Conservation (phyloP, 2,888 invertebrate genomes). For the Andrena flavipes region DNA sequence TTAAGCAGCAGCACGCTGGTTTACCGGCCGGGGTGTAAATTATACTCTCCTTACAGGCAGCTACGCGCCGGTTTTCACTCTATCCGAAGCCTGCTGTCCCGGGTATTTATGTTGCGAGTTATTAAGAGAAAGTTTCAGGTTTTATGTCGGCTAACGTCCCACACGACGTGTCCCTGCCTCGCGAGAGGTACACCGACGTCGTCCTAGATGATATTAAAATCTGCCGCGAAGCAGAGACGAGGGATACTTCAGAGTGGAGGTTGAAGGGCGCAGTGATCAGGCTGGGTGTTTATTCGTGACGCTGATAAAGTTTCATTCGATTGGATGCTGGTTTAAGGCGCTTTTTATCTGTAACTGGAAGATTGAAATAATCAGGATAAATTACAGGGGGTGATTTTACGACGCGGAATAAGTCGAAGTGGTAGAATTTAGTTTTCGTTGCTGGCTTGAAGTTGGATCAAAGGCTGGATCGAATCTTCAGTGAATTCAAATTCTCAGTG, state of each 20-base stretch:
- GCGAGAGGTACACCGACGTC: constrained; percentile 46
- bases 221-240: neutral
- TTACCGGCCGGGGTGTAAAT: constrained; percentile 66
- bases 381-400: neutral
- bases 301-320: neutral
- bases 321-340: neutral
- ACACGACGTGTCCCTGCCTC: constrained; percentile 48
- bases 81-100: constrained; percentile 49
- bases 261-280: neutral
- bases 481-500: neutral
- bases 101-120: constrained; percentile 75
- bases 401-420: neutral
- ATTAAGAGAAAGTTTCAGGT: constrained; percentile 74
- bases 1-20: constrained; percentile 44
- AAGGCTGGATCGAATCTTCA: neutral
- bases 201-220: constrained; percentile 48
- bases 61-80: constrained; percentile 61
- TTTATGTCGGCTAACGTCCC: constrained; percentile 66
- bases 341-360: neutral
- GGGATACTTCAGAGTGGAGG: neutral
- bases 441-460: neutral
- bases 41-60: constrained; percentile 58
- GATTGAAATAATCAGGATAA: neutral
- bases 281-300: neutral
- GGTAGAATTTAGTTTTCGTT: neutral